Conservation (phyloP, 2,888 invertebrate species). For the Nymphalis urticae region DNA sequence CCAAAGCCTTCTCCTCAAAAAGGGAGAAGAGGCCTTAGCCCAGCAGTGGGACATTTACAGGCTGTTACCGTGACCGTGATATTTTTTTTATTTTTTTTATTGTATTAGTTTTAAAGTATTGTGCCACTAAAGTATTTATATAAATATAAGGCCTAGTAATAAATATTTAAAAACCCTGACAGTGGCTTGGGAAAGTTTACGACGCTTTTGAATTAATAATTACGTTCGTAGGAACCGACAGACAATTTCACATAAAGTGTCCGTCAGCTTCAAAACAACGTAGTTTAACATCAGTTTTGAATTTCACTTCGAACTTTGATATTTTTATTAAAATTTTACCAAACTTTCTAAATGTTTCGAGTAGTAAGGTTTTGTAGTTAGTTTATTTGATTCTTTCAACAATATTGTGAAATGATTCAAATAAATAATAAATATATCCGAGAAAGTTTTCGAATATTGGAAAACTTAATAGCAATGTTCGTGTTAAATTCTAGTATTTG, state of each 20-base stretch:
- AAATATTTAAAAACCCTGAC: conserved; percentile 49
- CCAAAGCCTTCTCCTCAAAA: too few species aligned
- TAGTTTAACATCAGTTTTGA: conserved; percentile 42
- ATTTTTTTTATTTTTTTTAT: too few species aligned
- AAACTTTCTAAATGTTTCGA: conserved; percentile 28
- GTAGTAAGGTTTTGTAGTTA: conserved; percentile 15
- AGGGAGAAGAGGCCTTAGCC: too few species aligned
- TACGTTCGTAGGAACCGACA: conserved; percentile 46
- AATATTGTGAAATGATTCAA: not conserved
- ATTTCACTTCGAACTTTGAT: conserved; percentile 35
- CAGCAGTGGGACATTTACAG: too few species aligned
- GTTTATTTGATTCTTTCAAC: conserved; percentile 10
- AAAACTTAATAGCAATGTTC: not conserved
- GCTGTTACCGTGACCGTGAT: too few species aligned
- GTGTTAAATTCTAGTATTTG: too few species aligned
- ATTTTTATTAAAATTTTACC: conserved; percentile 34
- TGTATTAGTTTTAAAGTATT: too few species aligned
- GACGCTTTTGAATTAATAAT: conserved; percentile 63
- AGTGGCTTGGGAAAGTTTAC: conserved; percentile 59
- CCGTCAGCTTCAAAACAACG: conserved; percentile 49
- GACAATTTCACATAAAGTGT: conserved; percentile 46
- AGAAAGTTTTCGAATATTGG: not conserved
- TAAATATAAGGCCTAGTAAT: conserved; percentile 28
- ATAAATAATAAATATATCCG: not conserved
- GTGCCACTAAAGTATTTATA: conserved; percentile 1